Base-by-base conservation (phyloP, 2,888 invertebrate genomes). In the Rhabditoides inermis region DNA sequence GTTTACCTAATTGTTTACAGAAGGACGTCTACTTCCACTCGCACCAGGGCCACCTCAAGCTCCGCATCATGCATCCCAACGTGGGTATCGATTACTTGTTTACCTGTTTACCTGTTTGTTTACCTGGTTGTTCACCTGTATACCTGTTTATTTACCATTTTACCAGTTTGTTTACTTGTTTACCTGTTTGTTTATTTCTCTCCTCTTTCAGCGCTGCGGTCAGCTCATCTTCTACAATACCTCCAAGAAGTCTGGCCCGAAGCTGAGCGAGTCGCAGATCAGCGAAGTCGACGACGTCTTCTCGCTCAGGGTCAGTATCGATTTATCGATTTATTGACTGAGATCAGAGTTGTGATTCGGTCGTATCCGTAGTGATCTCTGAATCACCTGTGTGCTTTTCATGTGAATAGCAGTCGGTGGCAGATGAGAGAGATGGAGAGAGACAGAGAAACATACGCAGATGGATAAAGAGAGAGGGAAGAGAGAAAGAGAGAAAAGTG, bases 1-100 rank as follows among this genome's bases (percentile, higher is more conserved):
- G n/a, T n/a, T n/a, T n/a, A n/a, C n/a, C n/a, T n/a, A n/a, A n/a
- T n/a, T n/a, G n/a, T 32, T 15, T 32, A 12, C 1, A 10, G 39
- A 51, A 55, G 44, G 55, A 55, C 35, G 55, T 55, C 32, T 55
- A 55, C 32, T 55, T 55, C 48, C 51, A 55, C n/a, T 48, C 50
- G 6, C 55, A 51, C 10, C 42, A 48, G 3, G 55, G 55, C 5
- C 37, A 55, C 22, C 30, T 55, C 3, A 55, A 55, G 22, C 55
- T 55, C 6, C 32, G 55, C 15, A 52, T 55, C 28, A 55, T 55
- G 55, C 51, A 55, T 44, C 55, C 55, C 5, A 55, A 55, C 26
- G 55, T 55, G 26, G 30, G 55, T 42, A 23, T n/a, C 45, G 12
- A 6, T 3, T 6, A n/a, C 3, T n/a, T n/a, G 18, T 25, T 26